Evolutionary conservation across 2,113 vertebrate species (phyloP).

Genomic region (Euleptes europaea): DNA sequence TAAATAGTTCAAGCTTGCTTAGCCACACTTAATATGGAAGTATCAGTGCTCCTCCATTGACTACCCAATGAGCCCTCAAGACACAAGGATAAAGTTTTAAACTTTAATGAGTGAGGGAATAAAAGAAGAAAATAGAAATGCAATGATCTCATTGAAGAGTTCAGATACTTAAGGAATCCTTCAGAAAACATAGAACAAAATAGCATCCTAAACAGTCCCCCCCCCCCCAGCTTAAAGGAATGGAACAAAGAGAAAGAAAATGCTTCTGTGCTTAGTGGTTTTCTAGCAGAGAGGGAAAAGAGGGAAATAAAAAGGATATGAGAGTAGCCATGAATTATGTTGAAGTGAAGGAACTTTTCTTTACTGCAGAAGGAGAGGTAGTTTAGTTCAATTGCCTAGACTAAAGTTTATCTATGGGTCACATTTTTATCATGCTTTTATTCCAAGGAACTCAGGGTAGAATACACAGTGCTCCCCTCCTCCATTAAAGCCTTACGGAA

Average conservation of each 20-base stretch:
- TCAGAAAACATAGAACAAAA: not conserved
- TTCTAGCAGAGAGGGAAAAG: not conserved
- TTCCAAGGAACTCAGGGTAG: no score
- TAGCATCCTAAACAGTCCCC: not conserved
- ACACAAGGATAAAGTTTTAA: not conserved
- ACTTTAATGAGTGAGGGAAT: not conserved
- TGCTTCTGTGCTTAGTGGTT: not conserved
- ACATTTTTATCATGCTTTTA: no score
- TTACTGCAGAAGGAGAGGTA: not conserved
- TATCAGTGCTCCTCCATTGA: constrained; percentile 4
- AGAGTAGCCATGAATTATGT: not conserved
- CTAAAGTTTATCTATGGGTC: not conserved
- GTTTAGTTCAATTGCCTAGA: not conserved
- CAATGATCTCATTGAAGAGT: not conserved
- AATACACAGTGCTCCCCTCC: no score
- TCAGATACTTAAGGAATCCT: not conserved
- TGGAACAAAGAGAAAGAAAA: not conserved
- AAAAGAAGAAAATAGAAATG: not conserved
- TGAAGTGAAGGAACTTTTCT: not conserved
- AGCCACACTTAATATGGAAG: constrained; percentile 5
- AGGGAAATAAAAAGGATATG: not conserved
- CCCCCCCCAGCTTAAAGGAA: not conserved
- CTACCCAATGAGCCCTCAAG: not conserved
- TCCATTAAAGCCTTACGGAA: no score
- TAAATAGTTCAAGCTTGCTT: constrained; percentile 12